phyloP scores from a whole-genome alignment of 1,140 invertebrate species.

The Drosophila sucinea region DNA sequence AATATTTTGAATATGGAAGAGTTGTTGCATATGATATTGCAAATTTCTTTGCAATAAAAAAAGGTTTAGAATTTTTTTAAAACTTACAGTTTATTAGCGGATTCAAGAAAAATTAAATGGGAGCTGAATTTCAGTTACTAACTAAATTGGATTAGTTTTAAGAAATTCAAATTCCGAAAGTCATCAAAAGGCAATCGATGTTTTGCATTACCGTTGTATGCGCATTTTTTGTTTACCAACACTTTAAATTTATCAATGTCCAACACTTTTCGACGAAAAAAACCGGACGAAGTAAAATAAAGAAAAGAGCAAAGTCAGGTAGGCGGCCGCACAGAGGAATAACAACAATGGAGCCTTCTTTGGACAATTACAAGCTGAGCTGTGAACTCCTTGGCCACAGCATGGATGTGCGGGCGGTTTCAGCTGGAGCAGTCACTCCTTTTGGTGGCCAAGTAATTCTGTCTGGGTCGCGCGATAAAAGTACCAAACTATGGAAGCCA shows the following conservation, averaged over 20 bases:
- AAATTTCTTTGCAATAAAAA: no score
- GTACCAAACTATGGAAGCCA: conserved; percentile 92
- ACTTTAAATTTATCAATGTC: neutral
- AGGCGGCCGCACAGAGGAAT: neutral
- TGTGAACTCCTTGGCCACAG: conserved; percentile 90
- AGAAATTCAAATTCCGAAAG: neutral
- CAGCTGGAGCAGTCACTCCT: conserved; percentile 87
- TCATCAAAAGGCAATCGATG: neutral
- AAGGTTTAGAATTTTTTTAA: no score
- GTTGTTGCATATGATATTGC: no score
- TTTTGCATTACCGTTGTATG: neutral
- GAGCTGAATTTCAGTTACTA: no score
- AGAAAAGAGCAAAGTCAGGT: conserved; percentile 44
- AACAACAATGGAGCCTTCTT: conserved; percentile 60
- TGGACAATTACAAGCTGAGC: conserved; percentile 89
- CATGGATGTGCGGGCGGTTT: conserved; percentile 91
- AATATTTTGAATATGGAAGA: no score
- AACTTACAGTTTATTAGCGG: no score
- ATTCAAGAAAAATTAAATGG: no score
- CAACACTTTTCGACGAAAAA: conserved; percentile 16
- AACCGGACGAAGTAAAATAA: conserved; percentile 37
- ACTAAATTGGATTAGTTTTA: no score
- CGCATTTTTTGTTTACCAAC: neutral
- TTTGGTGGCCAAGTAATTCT: conserved; percentile 88
- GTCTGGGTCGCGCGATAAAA: conserved; percentile 94